Base-by-base conservation (phyloP, 1,140 invertebrate genomes). In the Drosophila carrolli region DNA sequence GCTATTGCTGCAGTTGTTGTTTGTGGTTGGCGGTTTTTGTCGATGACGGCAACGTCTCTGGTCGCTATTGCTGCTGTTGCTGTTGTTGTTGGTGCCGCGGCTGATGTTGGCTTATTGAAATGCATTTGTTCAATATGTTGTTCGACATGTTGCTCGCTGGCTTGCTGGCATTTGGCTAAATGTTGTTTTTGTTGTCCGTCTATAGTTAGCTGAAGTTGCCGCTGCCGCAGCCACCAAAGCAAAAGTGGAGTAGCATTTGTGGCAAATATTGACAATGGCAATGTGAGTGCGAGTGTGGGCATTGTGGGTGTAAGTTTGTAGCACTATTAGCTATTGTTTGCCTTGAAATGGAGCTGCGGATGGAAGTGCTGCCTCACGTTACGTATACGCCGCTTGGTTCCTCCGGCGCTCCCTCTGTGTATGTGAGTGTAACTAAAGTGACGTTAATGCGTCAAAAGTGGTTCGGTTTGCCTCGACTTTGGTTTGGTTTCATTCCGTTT, bases 111-210 rank as follows among this genome's bases (percentile, higher is more conserved):
- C 83, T 86, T 86, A 86, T 86, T 88, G 83, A 86, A 86, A 86
- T 86, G 83, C 83, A 86, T 86, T 85, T 86, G 83, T 88, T 86
- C 83, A 83, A 86, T 86, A 86, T 86, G 83, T 79, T 86, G 83
- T 88, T 82, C 54, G 85, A 86, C 83, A 88, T 83, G 83, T 79
- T 86, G 62, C 71, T 55, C 67, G 53, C 75, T 53, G 44, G n/a
- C 56, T 75, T 53, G 50, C 41, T 65, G 51, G 67, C 67, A 73
- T 27, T 32, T 51, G 48, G 48, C n/a, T 11, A 23, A 72, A 71
- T 83, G 79, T 76, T 75, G 61, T 67, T 61, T 44, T 60, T 83
- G 73, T 56, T 81, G 65, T 60, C 62, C 29, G 7, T 67, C 58
- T 77, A 55, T 85, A 78, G 82, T 86, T 85, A 71, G 83, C 78